Conservation (phyloP, 2,113 vertebrate genomes). For the Grammomys surdaster region DNA sequence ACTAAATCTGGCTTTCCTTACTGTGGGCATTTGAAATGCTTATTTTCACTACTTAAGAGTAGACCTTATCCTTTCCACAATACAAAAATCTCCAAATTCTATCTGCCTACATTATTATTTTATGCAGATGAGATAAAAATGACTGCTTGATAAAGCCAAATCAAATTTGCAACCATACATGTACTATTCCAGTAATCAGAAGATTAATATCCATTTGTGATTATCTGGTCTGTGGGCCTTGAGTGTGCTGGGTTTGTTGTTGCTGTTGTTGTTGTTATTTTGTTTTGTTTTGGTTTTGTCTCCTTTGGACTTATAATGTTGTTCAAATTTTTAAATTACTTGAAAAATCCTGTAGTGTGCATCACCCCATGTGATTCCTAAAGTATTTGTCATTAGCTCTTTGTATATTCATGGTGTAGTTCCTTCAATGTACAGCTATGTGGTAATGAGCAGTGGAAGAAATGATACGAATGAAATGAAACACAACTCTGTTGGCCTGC, state of each 20-base stretch:
- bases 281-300: neutral
- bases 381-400: neutral
- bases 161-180: slow-evolving; percentile 19
- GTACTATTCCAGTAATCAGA: neutral
- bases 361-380: neutral
- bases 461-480: neutral
- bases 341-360: neutral
- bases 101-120: slow-evolving; percentile 39
- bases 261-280: neutral
- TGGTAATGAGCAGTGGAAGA: neutral
- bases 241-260: neutral
- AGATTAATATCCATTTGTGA: neutral
- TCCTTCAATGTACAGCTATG: neutral
- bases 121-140: neutral
- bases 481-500: neutral
- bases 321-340: slow-evolving; percentile 9
- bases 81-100: slow-evolving; percentile 4
- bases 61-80: neutral
- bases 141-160: slow-evolving; percentile 37
- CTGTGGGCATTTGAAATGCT: slow-evolving; percentile 22
- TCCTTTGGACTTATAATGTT: neutral
- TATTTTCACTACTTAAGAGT: neutral
- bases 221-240: neutral
- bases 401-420: neutral
- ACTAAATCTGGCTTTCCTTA: neutral